Evolutionary conservation across 2,888 invertebrate genomes (phyloP), one percentile per base, ranked within the genome.

Genomic region (Scaeva pyrastri): DNA sequence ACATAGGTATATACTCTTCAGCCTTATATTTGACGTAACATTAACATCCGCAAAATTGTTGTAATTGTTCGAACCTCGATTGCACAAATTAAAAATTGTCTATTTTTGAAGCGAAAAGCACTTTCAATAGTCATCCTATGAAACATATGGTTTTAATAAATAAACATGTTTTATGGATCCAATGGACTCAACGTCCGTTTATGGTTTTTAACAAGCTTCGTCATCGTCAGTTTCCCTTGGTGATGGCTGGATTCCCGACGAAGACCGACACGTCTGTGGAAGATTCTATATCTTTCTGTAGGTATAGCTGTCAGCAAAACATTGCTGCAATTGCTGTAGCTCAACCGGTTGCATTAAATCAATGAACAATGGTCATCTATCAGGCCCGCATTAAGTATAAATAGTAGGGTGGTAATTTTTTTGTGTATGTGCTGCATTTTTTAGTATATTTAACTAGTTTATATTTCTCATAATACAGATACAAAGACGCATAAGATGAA

Each of bases 291-390:
- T 16, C n/a, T 31, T 7, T 31, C 5, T 31, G 31, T 31, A 31
- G n/a, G n/a, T 5, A 31, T 31, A 31, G 1, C n/a, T n/a, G n/a
- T n/a, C n/a, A n/a, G n/a, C n/a, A 31, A 6, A 31, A 2, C 31
- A 31, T 31, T 31, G 31, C 31, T 31, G 5, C 31, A 31, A 26
- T 43, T 52, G 56, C 31, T 60, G 55, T 76, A 72, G 56, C 16
- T 14, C 66, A 68, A 39, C 50, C 68, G 56, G 70, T 80, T 77
- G 81, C 77, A 77, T 81, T 86, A 77, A 86, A 86, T 86, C 73
- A 86, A 70, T 70, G 81, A 86, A 86, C 81, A 86, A 86, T 81
- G 81, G 84, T 23, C 80, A 80, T 85, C 75, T 85, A 85, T 85
- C 80, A 80, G 75, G 58, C 84, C 80, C 84, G 75, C 80, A 80